Conservation (phyloP, 2,888 invertebrate species). For the Ceratothoa steindachneri region DNA sequence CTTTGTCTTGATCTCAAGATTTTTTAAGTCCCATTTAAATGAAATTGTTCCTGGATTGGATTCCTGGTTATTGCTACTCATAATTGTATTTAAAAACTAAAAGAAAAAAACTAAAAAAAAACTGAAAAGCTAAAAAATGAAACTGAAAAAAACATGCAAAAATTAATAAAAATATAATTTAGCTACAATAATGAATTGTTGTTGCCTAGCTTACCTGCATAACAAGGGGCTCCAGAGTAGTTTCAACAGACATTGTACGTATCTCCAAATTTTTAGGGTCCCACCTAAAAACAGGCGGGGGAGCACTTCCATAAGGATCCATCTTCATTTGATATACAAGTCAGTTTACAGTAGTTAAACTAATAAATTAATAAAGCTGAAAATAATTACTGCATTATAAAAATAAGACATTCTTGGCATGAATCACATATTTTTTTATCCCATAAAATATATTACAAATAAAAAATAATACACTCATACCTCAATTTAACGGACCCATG, state of each 20-base stretch:
- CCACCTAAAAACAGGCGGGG: constrained; percentile 70
- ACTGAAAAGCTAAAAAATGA: constrained; percentile 3
- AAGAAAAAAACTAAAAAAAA: background rate
- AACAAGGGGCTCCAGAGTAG: constrained; percentile 90
- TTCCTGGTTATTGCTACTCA: background rate
- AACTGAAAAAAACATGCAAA: constrained; percentile 2
- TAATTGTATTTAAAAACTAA: background rate
- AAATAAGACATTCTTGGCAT: too few species aligned
- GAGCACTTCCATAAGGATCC: constrained; percentile 1
- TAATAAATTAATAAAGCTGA: too few species aligned
- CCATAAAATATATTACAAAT: too few species aligned
- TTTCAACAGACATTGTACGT: constrained; percentile 92
- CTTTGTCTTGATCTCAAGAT: constrained; percentile 93
- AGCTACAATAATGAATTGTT: too few species aligned
- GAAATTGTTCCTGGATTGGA: constrained; percentile 6
- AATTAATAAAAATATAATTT: too few species aligned
- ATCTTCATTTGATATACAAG: background rate
- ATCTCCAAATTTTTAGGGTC: constrained; percentile 96
- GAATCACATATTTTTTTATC: too few species aligned
- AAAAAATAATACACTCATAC: too few species aligned
- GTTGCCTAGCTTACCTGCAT: constrained; percentile 84
- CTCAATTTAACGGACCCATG: too few species aligned
- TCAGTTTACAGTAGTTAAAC: too few species aligned
- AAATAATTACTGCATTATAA: too few species aligned
- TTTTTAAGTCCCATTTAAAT: constrained; percentile 80